A percentile compares a stretch with the other conserved stretches of the same genome.
phyloP scores from a whole-genome alignment of 2,888 invertebrate genomes.

The Andrena chrysosceles region DNA sequence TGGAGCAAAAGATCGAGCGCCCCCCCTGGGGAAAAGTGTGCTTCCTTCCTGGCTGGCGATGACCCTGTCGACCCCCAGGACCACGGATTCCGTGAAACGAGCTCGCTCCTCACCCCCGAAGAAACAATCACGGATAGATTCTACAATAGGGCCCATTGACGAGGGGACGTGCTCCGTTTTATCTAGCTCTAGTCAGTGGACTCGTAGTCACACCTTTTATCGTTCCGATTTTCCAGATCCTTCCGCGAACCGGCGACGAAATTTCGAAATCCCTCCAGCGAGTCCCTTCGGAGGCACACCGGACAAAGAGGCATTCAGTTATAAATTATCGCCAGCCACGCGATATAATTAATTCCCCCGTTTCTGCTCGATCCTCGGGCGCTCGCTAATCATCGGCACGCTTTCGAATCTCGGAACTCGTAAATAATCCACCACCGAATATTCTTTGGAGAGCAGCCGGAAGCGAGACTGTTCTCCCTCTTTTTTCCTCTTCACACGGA shows the following conservation, averaged over 20 bases:
- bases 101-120: background rate
- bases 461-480: background rate
- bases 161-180: slow-evolving; percentile 14
- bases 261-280: slow-evolving; percentile 44
- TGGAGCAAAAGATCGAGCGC: background rate
- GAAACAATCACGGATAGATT: slow-evolving; percentile 65
- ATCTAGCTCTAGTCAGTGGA: slow-evolving; percentile 17
- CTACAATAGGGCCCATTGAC: slow-evolving; percentile 67
- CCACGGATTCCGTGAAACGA: slow-evolving; percentile 31
- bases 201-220: slow-evolving; percentile 49
- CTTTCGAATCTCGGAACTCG: slow-evolving; percentile 38
- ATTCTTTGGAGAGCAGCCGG: slow-evolving; percentile 20
- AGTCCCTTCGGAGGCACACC: background rate
- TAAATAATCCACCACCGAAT: slow-evolving; percentile 38
- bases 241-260: slow-evolving; percentile 45
- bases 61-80: slow-evolving; percentile 11
- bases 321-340: slow-evolving; percentile 45
- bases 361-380: slow-evolving; percentile 3
- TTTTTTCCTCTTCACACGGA: background rate
- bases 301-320: slow-evolving; percentile 62
- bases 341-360: slow-evolving; percentile 54
- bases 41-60: slow-evolving; percentile 35
- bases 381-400: slow-evolving; percentile 37
- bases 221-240: slow-evolving; percentile 44
- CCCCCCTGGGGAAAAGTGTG: background rate